phyloP scores from a whole-genome alignment of 1,140 invertebrate species.

The Bombus waltoni region DNA sequence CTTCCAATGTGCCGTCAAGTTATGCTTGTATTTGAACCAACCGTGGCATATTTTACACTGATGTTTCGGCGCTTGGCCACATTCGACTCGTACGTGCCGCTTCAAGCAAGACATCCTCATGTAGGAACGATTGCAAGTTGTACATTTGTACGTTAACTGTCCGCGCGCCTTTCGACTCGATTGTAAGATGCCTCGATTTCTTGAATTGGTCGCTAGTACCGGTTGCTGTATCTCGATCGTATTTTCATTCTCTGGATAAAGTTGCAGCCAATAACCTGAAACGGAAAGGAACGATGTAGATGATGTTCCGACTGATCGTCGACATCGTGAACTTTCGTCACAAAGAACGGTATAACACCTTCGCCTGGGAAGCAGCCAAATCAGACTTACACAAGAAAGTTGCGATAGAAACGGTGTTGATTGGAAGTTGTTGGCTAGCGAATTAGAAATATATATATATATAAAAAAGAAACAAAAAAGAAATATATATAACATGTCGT shows the following conservation, averaged over 20 bases:
- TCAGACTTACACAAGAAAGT: background rate
- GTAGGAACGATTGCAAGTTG: constrained; percentile 84
- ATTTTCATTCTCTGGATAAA: background rate
- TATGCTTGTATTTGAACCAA: constrained; percentile 78
- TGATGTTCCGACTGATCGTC: background rate
- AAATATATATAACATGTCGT: background rate
- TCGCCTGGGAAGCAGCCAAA: background rate
- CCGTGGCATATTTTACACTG: constrained; percentile 80
- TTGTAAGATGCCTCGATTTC: background rate
- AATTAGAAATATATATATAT: background rate
- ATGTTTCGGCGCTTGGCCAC: constrained; percentile 80
- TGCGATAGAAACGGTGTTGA: background rate
- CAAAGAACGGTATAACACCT: background rate
- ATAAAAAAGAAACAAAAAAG: background rate
- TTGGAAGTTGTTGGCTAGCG: background rate
- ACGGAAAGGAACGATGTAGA: constrained; percentile 69
- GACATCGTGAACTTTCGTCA: too few relatives aligned
- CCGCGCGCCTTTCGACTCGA: constrained; percentile 38
- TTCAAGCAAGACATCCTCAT: constrained; percentile 83
- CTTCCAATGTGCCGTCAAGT: constrained; percentile 80
- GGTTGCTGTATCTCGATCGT: background rate
- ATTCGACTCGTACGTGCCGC: constrained; percentile 83
- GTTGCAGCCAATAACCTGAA: constrained; percentile 73
- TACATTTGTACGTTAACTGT: constrained; percentile 80
- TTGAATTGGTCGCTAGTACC: background rate